Conservation (phyloP, 2,888 invertebrate species). For the Epirrita christyi region DNA sequence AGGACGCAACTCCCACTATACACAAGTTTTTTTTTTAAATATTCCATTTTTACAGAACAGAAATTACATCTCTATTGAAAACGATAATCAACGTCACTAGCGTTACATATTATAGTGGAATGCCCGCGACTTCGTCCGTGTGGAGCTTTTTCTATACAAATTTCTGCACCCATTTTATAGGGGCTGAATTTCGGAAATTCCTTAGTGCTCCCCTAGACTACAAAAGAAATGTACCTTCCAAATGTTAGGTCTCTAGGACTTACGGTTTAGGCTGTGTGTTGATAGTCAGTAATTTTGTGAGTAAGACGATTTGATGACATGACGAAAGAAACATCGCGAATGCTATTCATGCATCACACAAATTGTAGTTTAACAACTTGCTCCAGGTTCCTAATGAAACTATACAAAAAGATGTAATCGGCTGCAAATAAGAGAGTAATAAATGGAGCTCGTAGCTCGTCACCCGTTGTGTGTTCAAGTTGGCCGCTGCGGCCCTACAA, state of each 20-base stretch:
- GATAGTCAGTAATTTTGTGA: too few relatives aligned
- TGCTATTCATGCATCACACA: slow-evolving; percentile 61
- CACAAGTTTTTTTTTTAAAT: too few relatives aligned
- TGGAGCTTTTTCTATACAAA: too few relatives aligned
- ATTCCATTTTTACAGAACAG: slow-evolving; percentile 18
- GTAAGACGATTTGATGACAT: slow-evolving; percentile 39
- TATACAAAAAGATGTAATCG: slow-evolving; percentile 74
- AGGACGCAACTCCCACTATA: not conserved
- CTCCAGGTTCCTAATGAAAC: slow-evolving; percentile 73
- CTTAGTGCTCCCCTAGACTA: too few relatives aligned
- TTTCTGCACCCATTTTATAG: too few relatives aligned
- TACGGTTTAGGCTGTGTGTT: too few relatives aligned
- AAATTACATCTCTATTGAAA: slow-evolving; percentile 32
- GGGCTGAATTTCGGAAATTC: too few relatives aligned
- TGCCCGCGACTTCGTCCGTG: too few relatives aligned
- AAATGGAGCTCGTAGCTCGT: slow-evolving; percentile 75
- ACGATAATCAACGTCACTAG: slow-evolving; percentile 43
- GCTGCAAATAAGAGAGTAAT: slow-evolving; percentile 82
- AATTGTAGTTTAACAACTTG: slow-evolving; percentile 78
- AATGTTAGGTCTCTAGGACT: too few relatives aligned
- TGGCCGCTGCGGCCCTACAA: slow-evolving; percentile 79
- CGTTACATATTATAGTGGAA: slow-evolving; percentile 42
- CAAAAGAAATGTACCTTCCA: too few relatives aligned
- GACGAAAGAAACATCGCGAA: slow-evolving; percentile 55
- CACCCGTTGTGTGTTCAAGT: slow-evolving; percentile 84